phyloP scores from a whole-genome alignment of 2,797 vertebrate genomes.

The Rousettus madagascariensis region DNA sequence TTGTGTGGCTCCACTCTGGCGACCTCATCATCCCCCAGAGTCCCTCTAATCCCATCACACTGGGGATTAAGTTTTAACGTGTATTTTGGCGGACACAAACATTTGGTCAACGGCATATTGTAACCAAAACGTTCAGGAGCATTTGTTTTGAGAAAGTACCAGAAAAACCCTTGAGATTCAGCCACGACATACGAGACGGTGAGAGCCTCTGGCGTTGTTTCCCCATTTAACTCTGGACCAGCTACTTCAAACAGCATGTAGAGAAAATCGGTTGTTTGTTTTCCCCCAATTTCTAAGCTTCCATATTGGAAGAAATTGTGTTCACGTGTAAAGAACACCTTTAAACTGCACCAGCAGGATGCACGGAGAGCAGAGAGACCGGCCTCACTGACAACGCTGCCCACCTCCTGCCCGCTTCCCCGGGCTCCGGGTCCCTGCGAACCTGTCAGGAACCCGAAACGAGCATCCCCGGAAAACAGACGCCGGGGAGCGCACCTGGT shows the following conservation, averaged over 20 bases:
- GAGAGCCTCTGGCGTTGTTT: not conserved
- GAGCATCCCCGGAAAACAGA: not conserved
- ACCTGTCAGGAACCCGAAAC: not conserved
- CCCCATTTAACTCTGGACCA: not conserved
- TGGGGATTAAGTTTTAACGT: not conserved
- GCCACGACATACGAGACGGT: no score
- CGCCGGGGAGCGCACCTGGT: not conserved
- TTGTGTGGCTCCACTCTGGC: not conserved
- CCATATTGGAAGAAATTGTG: not conserved
- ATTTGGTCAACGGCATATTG: not conserved
- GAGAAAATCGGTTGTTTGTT: not conserved
- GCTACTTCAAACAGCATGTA: not conserved
- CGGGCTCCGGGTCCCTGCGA: no score
- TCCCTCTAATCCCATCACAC: not conserved
- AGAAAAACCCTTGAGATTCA: not conserved
- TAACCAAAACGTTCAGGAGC: not conserved
- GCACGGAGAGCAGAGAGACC: not conserved
- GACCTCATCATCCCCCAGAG: no score
- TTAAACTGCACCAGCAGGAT: not conserved
- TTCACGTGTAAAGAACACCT: not conserved
- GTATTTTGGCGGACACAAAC: not conserved
- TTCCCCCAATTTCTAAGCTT: not conserved
- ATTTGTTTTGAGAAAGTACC: not conserved
- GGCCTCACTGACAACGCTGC: accelerated
- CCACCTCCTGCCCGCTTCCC: no score